Evolutionary conservation across 2,888 invertebrate species (phyloP).

Genomic region (Metallyticus violacea): DNA sequence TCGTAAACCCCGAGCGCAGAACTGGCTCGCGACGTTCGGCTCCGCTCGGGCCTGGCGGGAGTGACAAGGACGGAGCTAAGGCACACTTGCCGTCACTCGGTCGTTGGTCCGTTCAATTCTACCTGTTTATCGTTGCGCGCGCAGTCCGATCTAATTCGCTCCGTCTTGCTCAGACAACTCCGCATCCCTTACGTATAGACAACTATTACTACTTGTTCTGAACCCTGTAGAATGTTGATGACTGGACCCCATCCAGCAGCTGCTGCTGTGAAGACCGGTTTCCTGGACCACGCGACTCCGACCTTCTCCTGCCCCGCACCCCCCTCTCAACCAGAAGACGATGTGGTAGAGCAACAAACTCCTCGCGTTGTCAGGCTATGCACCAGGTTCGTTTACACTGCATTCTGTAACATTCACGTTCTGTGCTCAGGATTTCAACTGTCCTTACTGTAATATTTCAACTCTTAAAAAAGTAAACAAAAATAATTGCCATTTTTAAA

Average conservation of each 20-base stretch:
- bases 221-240: constrained; percentile 30
- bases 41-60: no score
- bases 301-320: neutral
- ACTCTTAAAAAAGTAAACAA: no score
- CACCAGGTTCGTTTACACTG: neutral
- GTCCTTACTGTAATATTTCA: no score
- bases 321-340: no score
- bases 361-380: neutral
- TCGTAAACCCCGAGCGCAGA: neutral
- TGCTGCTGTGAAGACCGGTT: neutral
- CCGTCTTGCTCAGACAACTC: neutral
- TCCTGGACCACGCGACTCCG: neutral
- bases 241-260: neutral
- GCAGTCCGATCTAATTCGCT: neutral
- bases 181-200: no score
- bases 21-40: no score
- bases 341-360: neutral
- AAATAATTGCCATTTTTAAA: no score
- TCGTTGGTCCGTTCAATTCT: constrained; percentile 23
- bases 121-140: constrained; percentile 27
- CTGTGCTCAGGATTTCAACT: no score
- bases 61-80: neutral
- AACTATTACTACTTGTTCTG: constrained; percentile 14
- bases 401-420: no score
- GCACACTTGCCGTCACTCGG: constrained; percentile 7